Evolutionary conservation across 2,888 invertebrate species (phyloP).

Genomic region (Xanthorhoe designata): DNA sequence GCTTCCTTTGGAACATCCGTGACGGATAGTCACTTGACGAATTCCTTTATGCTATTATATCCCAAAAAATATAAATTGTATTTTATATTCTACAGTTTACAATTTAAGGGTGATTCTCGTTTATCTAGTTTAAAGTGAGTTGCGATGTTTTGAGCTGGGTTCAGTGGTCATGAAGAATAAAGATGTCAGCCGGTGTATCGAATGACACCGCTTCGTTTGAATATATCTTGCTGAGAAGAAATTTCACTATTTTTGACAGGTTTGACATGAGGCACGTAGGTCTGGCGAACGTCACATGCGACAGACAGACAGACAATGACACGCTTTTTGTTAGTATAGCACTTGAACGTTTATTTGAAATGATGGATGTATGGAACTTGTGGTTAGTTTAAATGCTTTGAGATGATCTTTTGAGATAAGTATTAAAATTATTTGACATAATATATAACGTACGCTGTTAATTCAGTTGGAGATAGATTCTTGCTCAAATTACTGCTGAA

Average conservation of each 20-base stretch:
- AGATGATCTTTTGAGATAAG: conserved; percentile 30
- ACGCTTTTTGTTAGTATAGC: conserved; percentile 61
- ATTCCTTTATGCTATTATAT: conserved; percentile 68
- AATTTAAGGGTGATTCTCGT: conserved; percentile 44
- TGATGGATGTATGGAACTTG: conserved; percentile 44
- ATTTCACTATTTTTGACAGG: conserved; percentile 76
- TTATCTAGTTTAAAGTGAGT: conserved; percentile 18
- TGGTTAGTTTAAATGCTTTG: conserved; percentile 35
- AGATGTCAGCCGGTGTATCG: conserved; percentile 76
- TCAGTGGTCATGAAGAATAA: conserved; percentile 63
- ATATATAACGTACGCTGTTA: not conserved
- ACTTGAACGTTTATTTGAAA: conserved; percentile 49
- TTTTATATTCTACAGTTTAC: not conserved
- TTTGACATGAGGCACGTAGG: conserved; percentile 60
- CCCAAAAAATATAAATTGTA: conserved; percentile 6
- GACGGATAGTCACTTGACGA: conserved; percentile 77
- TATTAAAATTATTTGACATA: not conserved
- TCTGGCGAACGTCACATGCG: conserved; percentile 50
- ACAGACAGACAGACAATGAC: conserved; percentile 57
- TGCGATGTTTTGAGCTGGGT: conserved; percentile 49
- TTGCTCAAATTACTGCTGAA: not conserved
- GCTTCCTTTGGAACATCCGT: conserved; percentile 58
- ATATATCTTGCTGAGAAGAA: conserved; percentile 79
- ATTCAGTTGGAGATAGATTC: not conserved
- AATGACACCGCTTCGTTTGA: conserved; percentile 76